Conservation (phyloP, 2,113 vertebrate species). For the Coptodon rendalli region DNA sequence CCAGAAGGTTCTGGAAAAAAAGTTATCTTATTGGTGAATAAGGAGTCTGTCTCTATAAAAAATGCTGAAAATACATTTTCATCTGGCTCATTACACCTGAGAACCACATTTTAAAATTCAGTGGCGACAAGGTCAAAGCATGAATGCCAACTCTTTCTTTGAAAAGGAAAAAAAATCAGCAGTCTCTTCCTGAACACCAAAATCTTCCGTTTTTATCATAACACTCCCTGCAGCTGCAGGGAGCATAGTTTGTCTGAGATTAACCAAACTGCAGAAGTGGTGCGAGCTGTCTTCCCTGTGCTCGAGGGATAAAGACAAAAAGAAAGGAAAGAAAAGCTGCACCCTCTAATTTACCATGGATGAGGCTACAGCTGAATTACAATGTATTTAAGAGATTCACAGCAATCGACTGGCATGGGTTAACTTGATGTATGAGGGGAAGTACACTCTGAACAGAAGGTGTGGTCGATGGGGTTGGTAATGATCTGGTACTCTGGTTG, state of each 20-base stretch:
- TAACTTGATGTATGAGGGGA: conserved; percentile 4
- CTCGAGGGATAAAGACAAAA: not conserved
- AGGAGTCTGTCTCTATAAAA: not conserved
- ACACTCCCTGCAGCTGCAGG: conserved; percentile 37
- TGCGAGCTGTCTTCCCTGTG: conserved; percentile 19
- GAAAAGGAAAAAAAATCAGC: conserved; percentile 8
- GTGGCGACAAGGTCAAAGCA: not conserved
- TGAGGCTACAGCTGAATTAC: conserved; percentile 39
- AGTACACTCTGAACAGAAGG: not conserved
- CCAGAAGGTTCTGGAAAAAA: not conserved
- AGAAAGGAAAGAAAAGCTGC: not conserved
- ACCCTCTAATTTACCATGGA: conserved; percentile 51
- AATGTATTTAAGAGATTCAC: conserved; percentile 25
- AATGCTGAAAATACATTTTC: not conserved
- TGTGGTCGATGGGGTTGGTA: not conserved
- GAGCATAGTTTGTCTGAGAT: conserved; percentile 13
- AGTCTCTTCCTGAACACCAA: not conserved
- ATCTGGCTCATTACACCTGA: not conserved
- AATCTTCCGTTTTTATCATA: conserved; percentile 21
- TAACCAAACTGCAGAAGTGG: conserved; percentile 23
- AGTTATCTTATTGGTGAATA: not conserved
- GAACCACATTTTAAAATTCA: not conserved
- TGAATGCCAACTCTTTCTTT: not conserved
- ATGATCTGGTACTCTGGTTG: not conserved
- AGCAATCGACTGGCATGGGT: conserved; percentile 13